These are phyloP conservation scores for Hoplodrina ambigua DNA, from an alignment of 2,888 invertebrate genomes.

Conservation along the genomic window DNA sequence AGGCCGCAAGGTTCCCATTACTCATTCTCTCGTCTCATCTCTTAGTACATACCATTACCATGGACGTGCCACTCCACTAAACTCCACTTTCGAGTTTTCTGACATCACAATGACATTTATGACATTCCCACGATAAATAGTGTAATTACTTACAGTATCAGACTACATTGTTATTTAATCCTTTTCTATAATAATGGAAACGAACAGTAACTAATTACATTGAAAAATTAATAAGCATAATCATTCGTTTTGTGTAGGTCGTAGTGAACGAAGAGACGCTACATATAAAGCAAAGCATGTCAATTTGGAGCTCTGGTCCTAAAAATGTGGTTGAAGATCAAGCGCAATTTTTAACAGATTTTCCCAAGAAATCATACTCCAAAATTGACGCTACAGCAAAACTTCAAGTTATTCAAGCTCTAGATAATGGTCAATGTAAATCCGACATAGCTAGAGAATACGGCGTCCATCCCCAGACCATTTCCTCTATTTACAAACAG, in stretches of 20 bases:
- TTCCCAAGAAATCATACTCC: conserved; percentile 54
- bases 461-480: conserved; percentile 68
- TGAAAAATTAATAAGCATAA: conserved; percentile 4
- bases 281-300: conserved; percentile 52
- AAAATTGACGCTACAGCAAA: conserved; percentile 69
- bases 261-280: conserved; percentile 9
- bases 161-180: neutral
- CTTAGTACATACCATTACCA: neutral
- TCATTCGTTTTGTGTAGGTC: conserved; percentile 5
- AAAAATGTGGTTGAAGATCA: conserved; percentile 65
- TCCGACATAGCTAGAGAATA: conserved; percentile 70
- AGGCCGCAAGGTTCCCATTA: no score
- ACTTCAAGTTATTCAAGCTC: conserved; percentile 69
- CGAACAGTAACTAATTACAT: neutral
- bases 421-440: conserved; percentile 71
- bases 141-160: no score
- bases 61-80: neutral
- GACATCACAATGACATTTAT: neutral
- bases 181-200: neutral
- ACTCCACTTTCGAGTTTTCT: neutral
- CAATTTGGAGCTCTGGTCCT: conserved; percentile 58
- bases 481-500: conserved; percentile 69
- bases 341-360: conserved; percentile 55
- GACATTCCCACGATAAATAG: neutral
- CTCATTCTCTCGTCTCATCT: no score